Evolutionary conservation across 35 echinoderm and acorn worm genomes (phyloP).

Genomic region (Hemicentrotus pulcherrimus): DNA sequence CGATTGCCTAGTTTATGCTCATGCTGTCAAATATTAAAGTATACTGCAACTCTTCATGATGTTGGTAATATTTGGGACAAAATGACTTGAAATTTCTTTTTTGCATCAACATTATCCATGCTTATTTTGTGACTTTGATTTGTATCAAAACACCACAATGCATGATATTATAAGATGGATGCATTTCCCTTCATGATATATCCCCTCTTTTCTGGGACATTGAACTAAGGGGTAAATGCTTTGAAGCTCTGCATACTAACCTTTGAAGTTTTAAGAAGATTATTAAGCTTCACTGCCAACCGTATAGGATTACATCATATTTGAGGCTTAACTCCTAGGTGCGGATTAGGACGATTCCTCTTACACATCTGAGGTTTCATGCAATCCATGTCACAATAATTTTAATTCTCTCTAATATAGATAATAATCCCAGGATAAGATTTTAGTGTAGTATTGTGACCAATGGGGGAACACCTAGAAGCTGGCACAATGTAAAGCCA

Average conservation of each 20-base stretch:
- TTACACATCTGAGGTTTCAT: neutral
- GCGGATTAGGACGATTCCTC: neutral
- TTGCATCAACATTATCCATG: neutral
- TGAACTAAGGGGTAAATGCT: neutral
- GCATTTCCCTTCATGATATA: neutral
- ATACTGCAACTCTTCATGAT: no score
- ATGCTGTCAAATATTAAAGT: no score
- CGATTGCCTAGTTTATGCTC: no score
- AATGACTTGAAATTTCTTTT: no score
- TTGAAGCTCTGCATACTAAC: neutral
- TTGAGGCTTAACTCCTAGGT: neutral
- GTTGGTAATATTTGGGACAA: no score
- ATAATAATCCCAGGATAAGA: neutral
- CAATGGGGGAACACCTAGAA: no score
- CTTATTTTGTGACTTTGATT: neutral
- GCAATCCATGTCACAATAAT: neutral
- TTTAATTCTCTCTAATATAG: neutral
- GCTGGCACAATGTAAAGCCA: no score
- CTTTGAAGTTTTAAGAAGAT: neutral
- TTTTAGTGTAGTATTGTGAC: neutral
- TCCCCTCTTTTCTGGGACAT: neutral
- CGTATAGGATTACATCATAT: neutral
- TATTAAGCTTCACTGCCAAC: neutral
- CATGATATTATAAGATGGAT: neutral
- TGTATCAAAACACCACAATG: no score